Conservation (phyloP, 64 coral and sea anemone species). For the Montipora sp. region DNA sequence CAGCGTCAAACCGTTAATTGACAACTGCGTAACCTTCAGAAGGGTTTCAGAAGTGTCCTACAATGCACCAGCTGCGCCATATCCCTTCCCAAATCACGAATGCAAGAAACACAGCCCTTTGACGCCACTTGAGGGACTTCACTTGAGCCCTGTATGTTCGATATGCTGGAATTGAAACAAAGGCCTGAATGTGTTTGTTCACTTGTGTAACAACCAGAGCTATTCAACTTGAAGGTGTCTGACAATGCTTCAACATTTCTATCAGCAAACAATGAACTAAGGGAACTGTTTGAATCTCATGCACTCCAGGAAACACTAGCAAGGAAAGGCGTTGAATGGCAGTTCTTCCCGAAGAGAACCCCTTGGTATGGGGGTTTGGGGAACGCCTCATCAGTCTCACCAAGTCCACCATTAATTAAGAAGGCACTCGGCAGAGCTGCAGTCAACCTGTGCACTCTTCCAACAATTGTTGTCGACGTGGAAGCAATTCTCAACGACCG, state of each 20-base stretch:
- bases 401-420: neutral
- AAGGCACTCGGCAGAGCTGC: constrained; percentile 47
- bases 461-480: constrained; percentile 48
- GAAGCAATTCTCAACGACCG: constrained; percentile 65
- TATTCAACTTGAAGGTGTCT: constrained; percentile 42
- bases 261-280: constrained; percentile 12
- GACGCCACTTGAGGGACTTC: constrained; percentile 41
- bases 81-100: constrained; percentile 19
- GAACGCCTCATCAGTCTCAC: constrained; percentile 62
- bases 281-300: neutral
- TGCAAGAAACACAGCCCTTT: constrained; percentile 35
- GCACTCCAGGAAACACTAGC: neutral
- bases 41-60: too few relatives aligned
- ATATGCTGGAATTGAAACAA: neutral
- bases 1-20: too few relatives aligned
- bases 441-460: neutral
- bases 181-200: constrained; percentile 39
- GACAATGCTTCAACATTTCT: constrained; percentile 42
- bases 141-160: constrained; percentile 1
- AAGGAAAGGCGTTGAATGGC: constrained; percentile 48
- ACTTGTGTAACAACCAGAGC: constrained; percentile 32
- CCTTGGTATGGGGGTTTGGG: constrained; percentile 63
- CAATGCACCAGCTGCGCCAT: constrained; percentile 7
- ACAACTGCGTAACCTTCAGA: too few relatives aligned
- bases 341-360: constrained; percentile 61